Evolutionary conservation across 2,797 vertebrate species (phyloP).

Genomic region (Chrysocyon brachyurus): DNA sequence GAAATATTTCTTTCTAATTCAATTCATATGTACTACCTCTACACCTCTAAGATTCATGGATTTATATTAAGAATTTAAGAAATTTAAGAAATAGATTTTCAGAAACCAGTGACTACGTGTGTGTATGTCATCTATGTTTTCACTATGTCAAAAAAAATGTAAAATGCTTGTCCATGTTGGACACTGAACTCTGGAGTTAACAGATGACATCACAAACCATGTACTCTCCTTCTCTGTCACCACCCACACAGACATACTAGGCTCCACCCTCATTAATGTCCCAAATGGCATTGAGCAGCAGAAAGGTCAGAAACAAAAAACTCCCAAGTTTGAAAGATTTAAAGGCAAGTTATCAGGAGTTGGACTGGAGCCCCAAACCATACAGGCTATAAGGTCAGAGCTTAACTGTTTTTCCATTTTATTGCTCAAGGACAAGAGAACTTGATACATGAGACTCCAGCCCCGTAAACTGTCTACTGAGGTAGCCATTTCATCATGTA

Average conservation of each 20-base stretch:
- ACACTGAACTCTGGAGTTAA: not conserved
- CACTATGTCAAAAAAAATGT: not conserved
- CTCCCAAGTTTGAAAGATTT: constrained; percentile 81
- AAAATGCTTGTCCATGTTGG: not conserved
- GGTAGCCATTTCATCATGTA: constrained; percentile 35
- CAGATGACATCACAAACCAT: not conserved
- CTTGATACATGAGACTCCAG: constrained; percentile 69
- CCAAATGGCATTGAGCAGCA: not conserved
- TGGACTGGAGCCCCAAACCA: constrained; percentile 77
- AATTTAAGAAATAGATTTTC: not conserved
- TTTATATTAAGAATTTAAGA: constrained; percentile 10
- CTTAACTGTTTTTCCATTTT: constrained; percentile 83
- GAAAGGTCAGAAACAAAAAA: constrained; percentile 61
- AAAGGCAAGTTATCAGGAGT: constrained; percentile 79
- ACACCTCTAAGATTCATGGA: not conserved
- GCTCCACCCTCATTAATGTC: not conserved
- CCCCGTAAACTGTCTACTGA: not conserved
- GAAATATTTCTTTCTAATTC: not conserved
- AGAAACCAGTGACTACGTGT: not conserved
- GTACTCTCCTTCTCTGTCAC: not conserved
- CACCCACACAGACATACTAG: not conserved
- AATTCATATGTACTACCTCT: not conserved
- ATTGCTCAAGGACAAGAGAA: constrained; percentile 76
- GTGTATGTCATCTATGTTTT: not conserved
- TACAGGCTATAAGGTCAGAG: constrained; percentile 80